Conservation (phyloP, 30 jellyfish, hydroid and myxozoan species). For the Chrysaora quinquecirrha region DNA sequence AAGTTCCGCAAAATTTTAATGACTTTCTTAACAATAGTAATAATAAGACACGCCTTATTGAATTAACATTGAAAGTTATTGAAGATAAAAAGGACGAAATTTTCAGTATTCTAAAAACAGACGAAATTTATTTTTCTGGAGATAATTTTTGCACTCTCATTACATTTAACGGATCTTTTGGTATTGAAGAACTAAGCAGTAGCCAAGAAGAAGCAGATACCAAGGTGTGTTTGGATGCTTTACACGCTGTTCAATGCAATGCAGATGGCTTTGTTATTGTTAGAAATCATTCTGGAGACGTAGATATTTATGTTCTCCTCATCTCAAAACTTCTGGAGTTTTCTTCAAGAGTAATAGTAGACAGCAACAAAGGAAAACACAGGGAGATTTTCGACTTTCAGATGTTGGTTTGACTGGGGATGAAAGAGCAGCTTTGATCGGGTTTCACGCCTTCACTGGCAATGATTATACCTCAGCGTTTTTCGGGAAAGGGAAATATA, state of each 20-base stretch:
- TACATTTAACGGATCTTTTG: slow-evolving; percentile 8
- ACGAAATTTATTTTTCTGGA: slow-evolving; percentile 7
- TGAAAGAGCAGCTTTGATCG: background rate
- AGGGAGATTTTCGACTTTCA: background rate
- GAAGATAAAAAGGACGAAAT: slow-evolving; percentile 1
- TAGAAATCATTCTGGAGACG: slow-evolving; percentile 48
- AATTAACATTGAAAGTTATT: background rate
- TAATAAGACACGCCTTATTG: slow-evolving; percentile 13
- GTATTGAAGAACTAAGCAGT: slow-evolving; percentile 20
- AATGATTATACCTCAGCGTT: slow-evolving; percentile 8
- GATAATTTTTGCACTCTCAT: background rate
- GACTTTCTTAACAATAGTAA: background rate
- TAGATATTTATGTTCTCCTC: slow-evolving; percentile 17
- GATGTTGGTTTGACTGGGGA: background rate
- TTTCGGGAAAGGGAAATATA: background rate
- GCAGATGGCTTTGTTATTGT: slow-evolving; percentile 42
- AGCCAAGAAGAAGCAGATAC: slow-evolving; percentile 55
- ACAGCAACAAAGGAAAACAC: background rate
- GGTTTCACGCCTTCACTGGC: slow-evolving; percentile 23
- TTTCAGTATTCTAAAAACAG: slow-evolving; percentile 1
- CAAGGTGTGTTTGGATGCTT: slow-evolving; percentile 24
- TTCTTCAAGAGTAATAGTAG: slow-evolving; percentile 6
- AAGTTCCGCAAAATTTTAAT: slow-evolving; percentile 28
- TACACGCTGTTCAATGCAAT: slow-evolving; percentile 11
- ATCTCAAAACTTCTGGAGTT: background rate